phyloP scores from a whole-genome alignment of 2,113 vertebrate species.

The Misgurnus anguillicaudatus region DNA sequence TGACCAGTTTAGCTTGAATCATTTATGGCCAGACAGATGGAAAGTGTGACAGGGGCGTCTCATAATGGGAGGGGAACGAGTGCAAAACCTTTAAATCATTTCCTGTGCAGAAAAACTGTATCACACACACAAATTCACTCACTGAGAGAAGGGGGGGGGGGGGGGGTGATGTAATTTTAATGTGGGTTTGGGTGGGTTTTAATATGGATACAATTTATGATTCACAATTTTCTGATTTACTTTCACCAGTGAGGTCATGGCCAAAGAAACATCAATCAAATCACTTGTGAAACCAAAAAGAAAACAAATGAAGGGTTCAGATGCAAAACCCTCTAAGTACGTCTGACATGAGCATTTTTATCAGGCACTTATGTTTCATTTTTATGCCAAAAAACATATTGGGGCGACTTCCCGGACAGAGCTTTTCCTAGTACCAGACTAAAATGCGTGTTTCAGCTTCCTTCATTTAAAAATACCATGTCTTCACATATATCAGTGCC shows the following conservation, averaged over 20 bases:
- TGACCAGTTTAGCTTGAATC: slow-evolving; percentile 59
- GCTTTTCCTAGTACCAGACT: too few species aligned
- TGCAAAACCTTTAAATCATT: slow-evolving; percentile 28
- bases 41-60: slow-evolving; percentile 63
- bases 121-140: background rate
- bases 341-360: too few species aligned
- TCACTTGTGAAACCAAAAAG: too few species aligned
- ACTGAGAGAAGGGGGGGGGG: background rate
- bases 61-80: slow-evolving; percentile 38
- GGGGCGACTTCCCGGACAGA: too few species aligned
- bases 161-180: slow-evolving; percentile 30
- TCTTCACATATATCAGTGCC: too few species aligned
- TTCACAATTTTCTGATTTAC: background rate
- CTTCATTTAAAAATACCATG: too few species aligned
- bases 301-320: too few species aligned
- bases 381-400: too few species aligned
- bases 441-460: too few species aligned
- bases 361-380: too few species aligned
- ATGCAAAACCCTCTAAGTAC: too few species aligned
- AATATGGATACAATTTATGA: slow-evolving; percentile 1
- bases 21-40: slow-evolving; percentile 63
- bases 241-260: slow-evolving; percentile 1
- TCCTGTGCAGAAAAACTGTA: slow-evolving; percentile 26
- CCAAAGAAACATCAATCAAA: slow-evolving; percentile 3
- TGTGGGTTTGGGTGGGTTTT: background rate